These are phyloP conservation scores for fruit fly (Drosophila melanogaster) DNA, from an alignment of 1,140 invertebrate species.

Conservation along the genomic window DNA sequence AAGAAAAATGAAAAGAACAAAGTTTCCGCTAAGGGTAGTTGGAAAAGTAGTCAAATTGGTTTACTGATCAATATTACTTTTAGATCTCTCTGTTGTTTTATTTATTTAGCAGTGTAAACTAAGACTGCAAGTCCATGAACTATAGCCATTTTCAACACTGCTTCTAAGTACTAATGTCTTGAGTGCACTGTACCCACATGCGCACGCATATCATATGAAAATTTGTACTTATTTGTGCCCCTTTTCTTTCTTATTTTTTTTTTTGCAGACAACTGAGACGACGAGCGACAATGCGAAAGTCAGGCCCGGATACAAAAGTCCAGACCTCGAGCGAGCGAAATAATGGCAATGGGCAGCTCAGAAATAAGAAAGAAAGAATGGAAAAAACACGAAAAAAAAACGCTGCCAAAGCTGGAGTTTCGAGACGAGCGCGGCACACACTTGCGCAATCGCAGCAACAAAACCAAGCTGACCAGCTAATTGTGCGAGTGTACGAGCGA, in stretches of 20 bases:
- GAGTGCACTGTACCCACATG: slow-evolving; percentile 2
- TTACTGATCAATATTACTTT: no score
- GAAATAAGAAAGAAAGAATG: slow-evolving; percentile 11
- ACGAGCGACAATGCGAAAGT: slow-evolving; percentile 77
- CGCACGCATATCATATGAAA: slow-evolving; percentile 22
- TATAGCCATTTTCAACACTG: not conserved
- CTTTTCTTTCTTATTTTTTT: slow-evolving; percentile 54
- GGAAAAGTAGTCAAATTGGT: no score
- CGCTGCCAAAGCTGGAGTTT: slow-evolving; percentile 24
- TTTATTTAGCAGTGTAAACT: not conserved
- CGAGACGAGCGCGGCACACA: slow-evolving; percentile 31
- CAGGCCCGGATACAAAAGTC: slow-evolving; percentile 35
- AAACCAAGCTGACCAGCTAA: slow-evolving; percentile 69
- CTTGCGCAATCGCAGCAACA: slow-evolving; percentile 69
- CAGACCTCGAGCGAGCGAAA: slow-evolving; percentile 31
- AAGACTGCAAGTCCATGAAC: not conserved
- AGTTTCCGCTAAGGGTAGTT: not conserved
- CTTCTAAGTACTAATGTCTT: slow-evolving; percentile 3
- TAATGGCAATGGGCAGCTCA: slow-evolving; percentile 58
- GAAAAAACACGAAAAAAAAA: slow-evolving; percentile 1
- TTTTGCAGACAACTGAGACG: slow-evolving; percentile 71
- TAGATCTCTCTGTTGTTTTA: no score
- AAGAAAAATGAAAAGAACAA: not conserved
- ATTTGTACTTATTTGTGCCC: slow-evolving; percentile 55
- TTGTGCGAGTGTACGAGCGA: slow-evolving; percentile 27